A percentile compares a stretch with the other conserved stretches of the same genome.
Evolutionary conservation across 2,113 vertebrate species (phyloP).

Genomic region (Dicentrarchus labrax): DNA sequence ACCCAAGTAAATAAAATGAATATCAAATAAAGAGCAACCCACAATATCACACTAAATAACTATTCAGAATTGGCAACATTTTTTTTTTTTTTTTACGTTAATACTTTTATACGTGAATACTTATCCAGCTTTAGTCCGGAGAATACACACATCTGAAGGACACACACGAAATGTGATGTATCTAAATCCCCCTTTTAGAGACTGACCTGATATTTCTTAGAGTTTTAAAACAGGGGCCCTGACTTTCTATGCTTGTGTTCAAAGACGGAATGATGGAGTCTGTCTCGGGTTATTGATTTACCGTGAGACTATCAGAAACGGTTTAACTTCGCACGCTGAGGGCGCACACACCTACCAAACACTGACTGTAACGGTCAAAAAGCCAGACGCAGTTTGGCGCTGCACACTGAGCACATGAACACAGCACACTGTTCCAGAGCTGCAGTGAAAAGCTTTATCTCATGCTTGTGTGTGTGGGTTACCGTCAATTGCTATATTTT

Average conservation of each 20-base stretch:
- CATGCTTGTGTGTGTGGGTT: background rate
- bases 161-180: background rate
- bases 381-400: background rate
- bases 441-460: slow-evolving; percentile 1
- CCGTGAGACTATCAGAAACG: slow-evolving; percentile 19
- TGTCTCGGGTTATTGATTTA: slow-evolving; percentile 15
- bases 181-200: slow-evolving; percentile 10
- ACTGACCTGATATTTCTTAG: background rate
- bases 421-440: background rate
- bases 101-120: background rate
- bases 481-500: background rate
- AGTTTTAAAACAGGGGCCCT: background rate
- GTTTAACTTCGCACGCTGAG: slow-evolving; percentile 8
- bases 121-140: background rate
- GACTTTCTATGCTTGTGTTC: slow-evolving; percentile 1
- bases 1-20: slow-evolving; percentile 13
- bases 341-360: slow-evolving; percentile 19
- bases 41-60: background rate
- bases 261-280: slow-evolving; percentile 11
- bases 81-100: too few species aligned
- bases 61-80: background rate
- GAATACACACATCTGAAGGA: background rate
- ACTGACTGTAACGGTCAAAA: background rate
- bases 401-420: background rate
- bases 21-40: background rate